These are phyloP conservation scores for Bubo bubo DNA, from an alignment of 2,113 vertebrate species.

Conservation along the genomic window DNA sequence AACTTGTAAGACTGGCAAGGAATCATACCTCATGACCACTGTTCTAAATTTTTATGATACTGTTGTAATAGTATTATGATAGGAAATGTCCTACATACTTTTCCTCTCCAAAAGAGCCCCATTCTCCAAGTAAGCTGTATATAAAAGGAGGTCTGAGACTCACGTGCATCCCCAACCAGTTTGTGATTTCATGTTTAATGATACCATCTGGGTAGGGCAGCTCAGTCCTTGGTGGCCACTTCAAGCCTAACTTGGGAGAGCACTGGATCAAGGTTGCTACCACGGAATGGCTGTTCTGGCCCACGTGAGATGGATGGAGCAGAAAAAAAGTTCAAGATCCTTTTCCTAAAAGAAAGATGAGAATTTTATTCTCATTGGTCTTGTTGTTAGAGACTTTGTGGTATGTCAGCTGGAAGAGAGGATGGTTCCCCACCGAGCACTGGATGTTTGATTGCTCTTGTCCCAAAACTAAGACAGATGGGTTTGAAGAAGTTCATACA, in stretches of 20 bases:
- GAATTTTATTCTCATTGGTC: not conserved
- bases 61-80: not conserved
- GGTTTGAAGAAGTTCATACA: not conserved
- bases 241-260: not conserved
- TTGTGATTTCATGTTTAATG: not conserved
- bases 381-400: not conserved
- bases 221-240: not conserved
- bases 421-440: not conserved
- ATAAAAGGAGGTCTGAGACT: not conserved
- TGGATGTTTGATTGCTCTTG: not conserved
- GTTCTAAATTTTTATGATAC: not conserved
- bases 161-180: not conserved
- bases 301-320: accelerated
- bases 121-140: not conserved
- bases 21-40: not conserved
- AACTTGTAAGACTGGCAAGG: not conserved
- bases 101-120: not conserved
- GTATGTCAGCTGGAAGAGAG: not conserved
- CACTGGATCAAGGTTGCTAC: not conserved
- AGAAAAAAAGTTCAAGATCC: not conserved
- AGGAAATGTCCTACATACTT: not conserved
- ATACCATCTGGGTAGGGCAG: not conserved
- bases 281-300: not conserved
- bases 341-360: not conserved
- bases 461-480: not conserved